Evolutionary conservation across 2,113 vertebrate genomes (phyloP).

Genomic region (Phrynosoma blainvillii): DNA sequence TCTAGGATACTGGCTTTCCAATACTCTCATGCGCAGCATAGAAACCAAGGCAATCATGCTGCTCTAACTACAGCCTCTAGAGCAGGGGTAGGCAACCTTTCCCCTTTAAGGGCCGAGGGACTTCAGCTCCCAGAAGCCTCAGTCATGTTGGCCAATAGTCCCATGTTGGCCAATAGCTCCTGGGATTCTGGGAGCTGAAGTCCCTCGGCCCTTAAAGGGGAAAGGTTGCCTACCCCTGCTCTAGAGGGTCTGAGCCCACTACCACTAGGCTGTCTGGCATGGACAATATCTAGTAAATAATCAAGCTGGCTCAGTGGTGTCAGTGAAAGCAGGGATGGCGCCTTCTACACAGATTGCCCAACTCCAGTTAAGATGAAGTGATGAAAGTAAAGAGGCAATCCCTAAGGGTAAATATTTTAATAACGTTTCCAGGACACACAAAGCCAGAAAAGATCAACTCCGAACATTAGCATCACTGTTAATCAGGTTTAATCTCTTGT

Average conservation of each 20-base stretch:
- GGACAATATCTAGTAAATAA: background rate
- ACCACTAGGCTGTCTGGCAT: background rate
- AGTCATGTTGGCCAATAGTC: too few species aligned
- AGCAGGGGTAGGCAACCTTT: background rate
- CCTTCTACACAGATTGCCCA: constrained; percentile 33
- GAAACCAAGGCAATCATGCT: too few species aligned
- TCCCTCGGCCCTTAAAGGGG: too few species aligned
- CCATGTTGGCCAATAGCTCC: too few species aligned
- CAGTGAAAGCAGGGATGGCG: background rate
- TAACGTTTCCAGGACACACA: background rate
- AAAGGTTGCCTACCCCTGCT: background rate
- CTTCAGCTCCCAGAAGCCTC: too few species aligned
- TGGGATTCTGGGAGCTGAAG: too few species aligned
- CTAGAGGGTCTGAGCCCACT: background rate
- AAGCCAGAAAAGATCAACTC: background rate
- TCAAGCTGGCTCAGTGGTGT: background rate
- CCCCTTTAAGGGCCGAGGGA: too few species aligned
- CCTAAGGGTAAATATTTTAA: constrained; percentile 26
- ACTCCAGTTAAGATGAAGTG: constrained; percentile 16
- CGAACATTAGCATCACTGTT: background rate
- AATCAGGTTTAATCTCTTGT: background rate
- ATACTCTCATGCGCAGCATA: background rate
- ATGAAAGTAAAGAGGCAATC: constrained; percentile 35
- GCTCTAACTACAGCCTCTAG: too few species aligned
- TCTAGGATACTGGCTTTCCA: background rate